Conservation (phyloP, 2,113 vertebrate species). For the Nannobrachium achirus region DNA sequence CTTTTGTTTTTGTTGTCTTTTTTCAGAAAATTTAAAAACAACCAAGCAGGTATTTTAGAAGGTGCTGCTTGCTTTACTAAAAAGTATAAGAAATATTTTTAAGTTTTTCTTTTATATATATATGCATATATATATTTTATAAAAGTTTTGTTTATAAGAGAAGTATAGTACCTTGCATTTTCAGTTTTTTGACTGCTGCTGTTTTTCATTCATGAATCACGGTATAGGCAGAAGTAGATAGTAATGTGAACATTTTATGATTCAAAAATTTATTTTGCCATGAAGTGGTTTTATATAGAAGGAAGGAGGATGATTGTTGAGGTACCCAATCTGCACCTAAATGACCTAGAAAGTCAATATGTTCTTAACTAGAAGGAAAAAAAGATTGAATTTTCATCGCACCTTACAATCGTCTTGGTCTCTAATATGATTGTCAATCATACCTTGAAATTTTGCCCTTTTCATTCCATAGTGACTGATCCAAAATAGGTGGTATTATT, state of each 20-base stretch:
- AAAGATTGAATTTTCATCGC: slow-evolving; percentile 66
- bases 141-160: slow-evolving; percentile 85
- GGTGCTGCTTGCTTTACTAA: slow-evolving; percentile 85
- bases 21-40: slow-evolving; percentile 79
- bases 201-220: slow-evolving; percentile 73
- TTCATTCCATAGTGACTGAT: slow-evolving; percentile 49
- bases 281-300: slow-evolving; percentile 75
- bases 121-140: slow-evolving; percentile 87
- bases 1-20: slow-evolving; percentile 39
- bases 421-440: slow-evolving; percentile 75
- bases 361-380: slow-evolving; percentile 64
- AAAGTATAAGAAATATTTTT: slow-evolving; percentile 85
- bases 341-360: slow-evolving; percentile 59
- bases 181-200: slow-evolving; percentile 78
- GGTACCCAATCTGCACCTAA: slow-evolving; percentile 67
- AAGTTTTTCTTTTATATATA: slow-evolving; percentile 83
- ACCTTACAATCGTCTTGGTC: slow-evolving; percentile 79
- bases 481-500: slow-evolving; percentile 33
- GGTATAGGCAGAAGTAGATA: slow-evolving; percentile 71
- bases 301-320: slow-evolving; percentile 65
- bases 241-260: slow-evolving; percentile 82
- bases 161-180: slow-evolving; percentile 82
- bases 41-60: slow-evolving; percentile 86
- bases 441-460: slow-evolving; percentile 55
- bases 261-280: slow-evolving; percentile 73